Evolutionary conservation across 2,888 invertebrate species (phyloP), one percentile per base, ranked within the genome.

Genomic region (Xylocampa areola): DNA sequence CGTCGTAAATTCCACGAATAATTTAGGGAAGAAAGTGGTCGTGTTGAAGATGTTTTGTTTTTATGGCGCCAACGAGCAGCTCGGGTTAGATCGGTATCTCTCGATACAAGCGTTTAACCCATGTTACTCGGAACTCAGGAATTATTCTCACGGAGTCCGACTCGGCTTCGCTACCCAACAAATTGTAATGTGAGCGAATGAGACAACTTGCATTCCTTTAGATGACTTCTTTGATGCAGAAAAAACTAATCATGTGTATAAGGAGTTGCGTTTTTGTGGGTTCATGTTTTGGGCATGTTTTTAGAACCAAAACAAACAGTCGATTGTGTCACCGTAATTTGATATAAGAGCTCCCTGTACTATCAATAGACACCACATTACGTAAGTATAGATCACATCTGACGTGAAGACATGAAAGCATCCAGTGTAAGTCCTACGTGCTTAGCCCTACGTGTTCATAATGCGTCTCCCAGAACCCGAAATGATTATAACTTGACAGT

Each of bases 1-100:
- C 90, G 85, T 91, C 91, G 90, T 93, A 91, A 93, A 93, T 93
- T 92, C 92, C 86, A 87, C 89, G 91, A 92, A 93, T 94, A 91
- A 92, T 93, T 93, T 93, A 85, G 88, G 91, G 89, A 91, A 92
- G 92, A 92, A 92, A 92, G 92, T 92, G 89, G 92, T 88, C 85
- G 87, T 89, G 90, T 88, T 86, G 86, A 81, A 82, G 88, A 89
- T 87, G 92, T 92, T 93, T 94, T 92, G 92, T 94, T 94, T 94
- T 94, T 94, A 92, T 93, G 94, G 93, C 94, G 94, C 94, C 94
- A 92, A 87, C 88, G 85, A 83, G 86, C 83, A 88, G 90, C 85
- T 82, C 89, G 90, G 89, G 90, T 92, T 91, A 92, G 93, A 94
- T 94, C 91, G 85, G 91, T 92, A 92, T 93, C 92, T 85, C 69